These are phyloP conservation scores for Teleopsis dalmanni DNA, from an alignment of 1,140 invertebrate species.

Conservation along the genomic window DNA sequence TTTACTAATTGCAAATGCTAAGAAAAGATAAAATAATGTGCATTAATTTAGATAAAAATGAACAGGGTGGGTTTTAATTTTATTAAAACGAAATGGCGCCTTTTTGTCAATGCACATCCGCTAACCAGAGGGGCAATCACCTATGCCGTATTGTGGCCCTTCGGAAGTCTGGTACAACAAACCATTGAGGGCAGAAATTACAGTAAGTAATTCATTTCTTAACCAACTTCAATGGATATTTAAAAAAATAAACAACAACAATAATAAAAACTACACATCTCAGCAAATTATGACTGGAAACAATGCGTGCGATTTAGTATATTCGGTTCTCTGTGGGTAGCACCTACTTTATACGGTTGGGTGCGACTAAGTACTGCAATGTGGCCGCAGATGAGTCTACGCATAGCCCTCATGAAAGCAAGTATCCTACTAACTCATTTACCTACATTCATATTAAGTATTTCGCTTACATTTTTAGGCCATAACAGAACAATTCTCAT, in stretches of 20 bases:
- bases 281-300: conserved; percentile 49
- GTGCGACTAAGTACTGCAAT: conserved; percentile 54
- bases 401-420: conserved; percentile 62
- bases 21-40: not conserved
- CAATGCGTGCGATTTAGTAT: conserved; percentile 57
- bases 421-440: conserved; percentile 15
- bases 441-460: not conserved
- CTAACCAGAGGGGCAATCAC: conserved; percentile 59
- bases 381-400: conserved; percentile 57
- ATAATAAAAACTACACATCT: not conserved
- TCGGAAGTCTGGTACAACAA: conserved; percentile 56
- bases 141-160: conserved; percentile 65
- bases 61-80: conserved; percentile 5
- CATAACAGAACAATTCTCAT: conserved; percentile 70
- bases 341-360: conserved; percentile 65
- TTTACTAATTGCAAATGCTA: not conserved
- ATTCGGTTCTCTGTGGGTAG: conserved; percentile 62
- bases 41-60: not conserved
- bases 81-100: conserved; percentile 11
- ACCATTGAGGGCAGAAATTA: conserved; percentile 44
- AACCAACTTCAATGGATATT: conserved; percentile 46
- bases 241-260: conserved; percentile 29
- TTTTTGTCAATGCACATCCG: conserved; percentile 27
- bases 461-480: conserved; percentile 53
- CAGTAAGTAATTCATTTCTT: conserved; percentile 26